These are phyloP conservation scores for Pollachius pollachius DNA, from an alignment of 2,113 vertebrate species.

Conservation along the genomic window DNA sequence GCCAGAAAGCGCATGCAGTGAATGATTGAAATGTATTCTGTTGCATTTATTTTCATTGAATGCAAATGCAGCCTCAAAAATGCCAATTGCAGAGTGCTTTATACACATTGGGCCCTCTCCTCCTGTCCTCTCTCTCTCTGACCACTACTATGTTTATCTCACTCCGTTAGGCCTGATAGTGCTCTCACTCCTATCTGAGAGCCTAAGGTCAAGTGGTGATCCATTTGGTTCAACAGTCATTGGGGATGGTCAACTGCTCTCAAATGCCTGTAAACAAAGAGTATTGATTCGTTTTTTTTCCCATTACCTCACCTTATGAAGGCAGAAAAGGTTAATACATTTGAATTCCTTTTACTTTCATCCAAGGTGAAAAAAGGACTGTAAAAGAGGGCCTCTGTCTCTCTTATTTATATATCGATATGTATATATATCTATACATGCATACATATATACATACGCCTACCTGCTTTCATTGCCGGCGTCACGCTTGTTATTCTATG, in stretches of 20 bases:
- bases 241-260: background rate
- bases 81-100: background rate
- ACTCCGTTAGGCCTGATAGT: too few species aligned
- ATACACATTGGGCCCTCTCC: background rate
- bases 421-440: background rate
- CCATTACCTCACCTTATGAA: background rate
- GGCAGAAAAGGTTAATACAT: too few species aligned
- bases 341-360: too few species aligned
- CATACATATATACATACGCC: background rate
- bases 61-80: background rate
- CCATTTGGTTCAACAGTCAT: too few species aligned
- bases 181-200: too few species aligned
- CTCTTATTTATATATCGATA: background rate
- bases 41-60: background rate
- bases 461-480: constrained; percentile 12
- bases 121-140: background rate
- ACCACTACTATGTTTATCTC: too few species aligned
- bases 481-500: background rate
- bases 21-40: constrained; percentile 17
- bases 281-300: background rate
- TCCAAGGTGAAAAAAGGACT: too few species aligned
- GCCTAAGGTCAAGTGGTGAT: too few species aligned
- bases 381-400: too few species aligned
- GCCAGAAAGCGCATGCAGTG: constrained; percentile 43
- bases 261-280: background rate